Evolutionary conservation across 2,888 invertebrate genomes (phyloP), one percentile per base, ranked within the genome.

Genomic region (Pyrrhosoma nymphula): DNA sequence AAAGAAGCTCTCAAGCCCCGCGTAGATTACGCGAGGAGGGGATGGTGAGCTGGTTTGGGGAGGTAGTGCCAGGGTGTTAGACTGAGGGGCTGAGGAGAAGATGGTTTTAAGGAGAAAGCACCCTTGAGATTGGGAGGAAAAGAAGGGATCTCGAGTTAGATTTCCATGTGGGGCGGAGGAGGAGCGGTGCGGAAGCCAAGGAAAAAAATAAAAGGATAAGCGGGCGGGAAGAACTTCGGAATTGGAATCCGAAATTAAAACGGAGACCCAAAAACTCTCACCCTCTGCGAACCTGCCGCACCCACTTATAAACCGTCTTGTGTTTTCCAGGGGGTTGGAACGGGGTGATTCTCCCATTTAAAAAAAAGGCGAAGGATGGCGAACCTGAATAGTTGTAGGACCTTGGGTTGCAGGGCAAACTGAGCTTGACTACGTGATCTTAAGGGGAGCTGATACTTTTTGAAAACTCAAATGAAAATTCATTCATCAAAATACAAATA

Each of bases 241-340:
- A 82, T 35, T 35, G 82, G 82, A 82, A 35, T 82, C 26, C 35
- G 82, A 82, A 82, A 82, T 82, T 82, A 82, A 82, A 82, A 82
- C 82, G 82, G 82, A 14, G 82, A 16, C 35, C 35, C n/a, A 20
- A n/a, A 47, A 47, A 69, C 82, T 82, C 82, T 30, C 18, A n/a
- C 20, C n/a, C 82, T 35, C 16, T 14, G 82, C 12, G 30, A 82
- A 8, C 82, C 60, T 1, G 12, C 60, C 82, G 35, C 14, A 35
- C n/a, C 82, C 16, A 0, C 35, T 82, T 82, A 16, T 35, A 35
- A 30, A n/a, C 30, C 16, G 35, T n/a, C 35, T 82, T 82, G 82
- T 82, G 35, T 82, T 82, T 82, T 82, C n/a, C 30, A 6, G n/a
- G n/a, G 69, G 69, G n/a, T 12, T 26, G n/a, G n/a, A 69, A 47